Evolutionary conservation across 2,113 vertebrate genomes (phyloP).

Genomic region (Sarotherodon lohbergeri): DNA sequence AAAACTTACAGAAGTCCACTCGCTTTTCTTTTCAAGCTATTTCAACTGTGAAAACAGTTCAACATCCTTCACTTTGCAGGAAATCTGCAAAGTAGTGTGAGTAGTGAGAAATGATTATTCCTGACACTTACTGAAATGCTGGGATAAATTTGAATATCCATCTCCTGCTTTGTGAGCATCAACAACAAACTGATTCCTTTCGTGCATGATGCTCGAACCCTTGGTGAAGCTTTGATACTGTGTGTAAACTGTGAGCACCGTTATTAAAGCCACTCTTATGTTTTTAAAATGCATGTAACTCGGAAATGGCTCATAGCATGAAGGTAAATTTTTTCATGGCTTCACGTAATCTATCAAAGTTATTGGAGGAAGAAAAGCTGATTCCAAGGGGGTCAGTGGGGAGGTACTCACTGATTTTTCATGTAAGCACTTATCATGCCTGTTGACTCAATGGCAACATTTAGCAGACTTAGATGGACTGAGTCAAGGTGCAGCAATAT

Average conservation of each 20-base stretch:
- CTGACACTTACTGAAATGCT: not conserved
- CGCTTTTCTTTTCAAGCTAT: not conserved
- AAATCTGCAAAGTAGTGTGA: not conserved
- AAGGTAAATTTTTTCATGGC: not conserved
- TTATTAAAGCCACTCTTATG: not conserved
- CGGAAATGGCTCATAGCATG: not conserved
- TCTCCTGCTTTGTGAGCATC: not conserved
- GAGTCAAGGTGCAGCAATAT: not conserved
- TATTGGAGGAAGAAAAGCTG: not conserved
- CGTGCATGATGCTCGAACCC: not conserved
- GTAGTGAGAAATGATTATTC: not conserved
- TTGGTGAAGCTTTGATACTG: not conserved
- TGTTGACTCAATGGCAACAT: not conserved
- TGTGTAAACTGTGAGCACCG: not conserved
- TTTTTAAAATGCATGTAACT: not conserved
- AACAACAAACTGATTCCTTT: not conserved
- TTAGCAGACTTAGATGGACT: not conserved
- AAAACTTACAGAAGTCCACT: fast-evolving
- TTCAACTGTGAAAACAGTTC: not conserved
- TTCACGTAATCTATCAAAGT: not conserved
- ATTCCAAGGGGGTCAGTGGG: not conserved
- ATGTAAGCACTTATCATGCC: not conserved
- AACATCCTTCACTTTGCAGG: not conserved
- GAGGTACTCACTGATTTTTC: not conserved
- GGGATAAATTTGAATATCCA: not conserved